These are phyloP conservation scores for Enteromius thamalakanensis DNA, from an alignment of 2,797 vertebrate species.

Conservation along the genomic window DNA sequence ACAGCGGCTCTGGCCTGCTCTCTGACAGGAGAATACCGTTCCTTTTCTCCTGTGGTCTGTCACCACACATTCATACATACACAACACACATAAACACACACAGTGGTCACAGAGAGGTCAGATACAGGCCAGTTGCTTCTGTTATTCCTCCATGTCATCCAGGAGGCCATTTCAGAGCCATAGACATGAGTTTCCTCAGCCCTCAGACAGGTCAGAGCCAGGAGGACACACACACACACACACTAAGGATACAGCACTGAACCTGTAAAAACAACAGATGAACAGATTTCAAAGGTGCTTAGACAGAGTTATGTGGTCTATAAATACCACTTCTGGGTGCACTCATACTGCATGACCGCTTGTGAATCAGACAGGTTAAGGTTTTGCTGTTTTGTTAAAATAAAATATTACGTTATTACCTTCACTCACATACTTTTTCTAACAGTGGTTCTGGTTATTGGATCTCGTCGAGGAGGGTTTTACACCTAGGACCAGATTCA, in stretches of 20 bases:
- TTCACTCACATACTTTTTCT: not conserved
- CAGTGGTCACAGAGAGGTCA: slow-evolving; percentile 44
- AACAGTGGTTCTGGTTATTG: not conserved
- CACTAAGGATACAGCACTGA: not conserved
- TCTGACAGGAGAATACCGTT: slow-evolving; percentile 29
- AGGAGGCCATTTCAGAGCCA: slow-evolving; percentile 31
- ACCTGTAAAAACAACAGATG: slow-evolving; percentile 12
- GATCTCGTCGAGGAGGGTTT: not conserved
- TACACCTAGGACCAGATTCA: not conserved
- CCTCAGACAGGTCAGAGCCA: slow-evolving; percentile 15
- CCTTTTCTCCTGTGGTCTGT: slow-evolving; percentile 9
- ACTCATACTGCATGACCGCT: not conserved
- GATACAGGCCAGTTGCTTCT: slow-evolving; percentile 23
- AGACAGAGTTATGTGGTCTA: not conserved
- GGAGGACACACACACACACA: not conserved
- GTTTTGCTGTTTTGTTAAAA: not conserved
- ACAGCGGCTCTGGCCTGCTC: not conserved
- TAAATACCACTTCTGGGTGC: not conserved
- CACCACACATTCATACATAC: slow-evolving; percentile 11
- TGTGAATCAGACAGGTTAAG: not conserved
- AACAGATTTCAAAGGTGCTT: slow-evolving; percentile 31
- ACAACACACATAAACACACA: slow-evolving; percentile 33
- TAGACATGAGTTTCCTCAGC: slow-evolving; percentile 21
- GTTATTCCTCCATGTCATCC: slow-evolving; percentile 47
- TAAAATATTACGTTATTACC: not conserved